Evolutionary conservation across 2,113 vertebrate genomes (phyloP).

Genomic region (Corynorhinus townsendii): DNA sequence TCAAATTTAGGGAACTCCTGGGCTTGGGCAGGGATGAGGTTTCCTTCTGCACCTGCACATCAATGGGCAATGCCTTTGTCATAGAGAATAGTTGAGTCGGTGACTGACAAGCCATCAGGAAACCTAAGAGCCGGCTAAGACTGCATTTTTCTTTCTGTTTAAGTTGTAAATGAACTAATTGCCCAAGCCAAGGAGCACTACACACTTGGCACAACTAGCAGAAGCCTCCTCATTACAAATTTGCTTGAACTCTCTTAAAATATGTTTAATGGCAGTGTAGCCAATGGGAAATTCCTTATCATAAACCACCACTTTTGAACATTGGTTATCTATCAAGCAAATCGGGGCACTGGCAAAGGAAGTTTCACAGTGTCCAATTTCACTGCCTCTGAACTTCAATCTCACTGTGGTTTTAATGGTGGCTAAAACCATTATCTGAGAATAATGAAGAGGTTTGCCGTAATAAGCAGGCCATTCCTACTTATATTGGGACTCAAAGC

Average conservation of each 20-base stretch:
- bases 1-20: background rate
- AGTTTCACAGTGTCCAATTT: background rate
- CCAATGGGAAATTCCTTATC: background rate
- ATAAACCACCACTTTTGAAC: background rate
- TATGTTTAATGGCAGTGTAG: background rate
- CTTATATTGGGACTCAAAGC: background rate
- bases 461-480: background rate
- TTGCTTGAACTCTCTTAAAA: background rate
- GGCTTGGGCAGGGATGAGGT: background rate
- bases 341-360: background rate
- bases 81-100: background rate
- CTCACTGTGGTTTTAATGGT: background rate
- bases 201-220: background rate
- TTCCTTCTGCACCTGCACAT: background rate
- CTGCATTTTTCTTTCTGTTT: slow-evolving; percentile 44
- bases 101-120: background rate
- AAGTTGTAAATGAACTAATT: slow-evolving; percentile 16
- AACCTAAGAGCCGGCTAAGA: background rate
- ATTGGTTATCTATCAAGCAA: background rate
- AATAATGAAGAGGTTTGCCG: background rate
- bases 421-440: background rate
- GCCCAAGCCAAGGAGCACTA: background rate
- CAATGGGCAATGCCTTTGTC: background rate
- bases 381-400: background rate
- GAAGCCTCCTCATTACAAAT: background rate